phyloP scores from a whole-genome alignment of 1,140 invertebrate species.

The Cydia splendana region DNA sequence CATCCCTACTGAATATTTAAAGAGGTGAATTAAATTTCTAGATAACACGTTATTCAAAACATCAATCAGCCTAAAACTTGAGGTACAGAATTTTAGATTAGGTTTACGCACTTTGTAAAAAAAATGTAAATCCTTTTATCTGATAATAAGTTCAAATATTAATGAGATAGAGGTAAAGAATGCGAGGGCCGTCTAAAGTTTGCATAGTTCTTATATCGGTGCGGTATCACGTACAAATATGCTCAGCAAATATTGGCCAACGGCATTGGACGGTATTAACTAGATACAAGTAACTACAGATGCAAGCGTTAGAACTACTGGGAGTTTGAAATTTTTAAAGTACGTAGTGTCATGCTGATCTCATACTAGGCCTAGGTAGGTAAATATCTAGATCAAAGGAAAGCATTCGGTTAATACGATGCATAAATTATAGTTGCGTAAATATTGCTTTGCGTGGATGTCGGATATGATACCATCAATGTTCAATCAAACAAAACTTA shows the following conservation, averaged over 20 bases:
- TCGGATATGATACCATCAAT: constrained; percentile 10
- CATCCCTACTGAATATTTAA: neutral
- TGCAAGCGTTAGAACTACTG: constrained; percentile 6
- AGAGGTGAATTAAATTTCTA: too few relatives aligned
- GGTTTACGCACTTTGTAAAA: neutral
- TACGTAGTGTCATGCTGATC: constrained; percentile 28
- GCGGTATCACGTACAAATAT: constrained; percentile 20
- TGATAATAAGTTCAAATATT: constrained; percentile 1
- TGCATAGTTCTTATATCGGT: neutral
- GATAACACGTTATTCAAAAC: too few relatives aligned
- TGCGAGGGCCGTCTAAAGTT: constrained; percentile 5
- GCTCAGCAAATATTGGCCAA: constrained; percentile 12
- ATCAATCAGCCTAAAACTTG: too few relatives aligned
- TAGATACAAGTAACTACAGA: constrained; percentile 6
- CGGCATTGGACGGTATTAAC: constrained; percentile 17
- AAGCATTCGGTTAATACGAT: constrained; percentile 32
- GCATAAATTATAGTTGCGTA: constrained; percentile 4
- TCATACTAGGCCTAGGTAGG: constrained; percentile 11
- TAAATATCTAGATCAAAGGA: constrained; percentile 9
- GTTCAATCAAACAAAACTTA: neutral
- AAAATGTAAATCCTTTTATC: neutral
- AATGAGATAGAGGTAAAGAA: constrained; percentile 4
- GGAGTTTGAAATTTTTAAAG: constrained; percentile 9
- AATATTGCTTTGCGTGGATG: constrained; percentile 4
- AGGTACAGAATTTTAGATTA: too few relatives aligned